Conservation (phyloP, 53 echinoderm and acorn worm genomes). For the Holothuria scabra region DNA sequence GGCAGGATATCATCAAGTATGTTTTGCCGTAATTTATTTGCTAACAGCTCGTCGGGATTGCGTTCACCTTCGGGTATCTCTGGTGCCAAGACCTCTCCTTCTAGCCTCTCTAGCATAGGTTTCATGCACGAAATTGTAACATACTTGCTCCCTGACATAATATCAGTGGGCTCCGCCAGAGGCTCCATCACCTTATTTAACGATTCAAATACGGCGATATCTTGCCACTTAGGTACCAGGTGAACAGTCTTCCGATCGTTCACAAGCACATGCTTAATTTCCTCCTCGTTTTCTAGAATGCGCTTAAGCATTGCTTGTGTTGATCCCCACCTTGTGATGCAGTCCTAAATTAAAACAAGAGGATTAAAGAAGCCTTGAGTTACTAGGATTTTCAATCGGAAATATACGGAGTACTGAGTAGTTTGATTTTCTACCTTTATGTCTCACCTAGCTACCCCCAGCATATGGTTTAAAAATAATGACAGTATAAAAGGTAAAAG, state of each 20-base stretch:
- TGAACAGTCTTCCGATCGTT: constrained; percentile 19
- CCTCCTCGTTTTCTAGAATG: constrained; percentile 49
- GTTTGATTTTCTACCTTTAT: no score
- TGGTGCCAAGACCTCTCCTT: constrained; percentile 1
- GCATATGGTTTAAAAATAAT: no score
- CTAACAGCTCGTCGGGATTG: constrained; percentile 7
- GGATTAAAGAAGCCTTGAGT: no score
- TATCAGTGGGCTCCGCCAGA: constrained; percentile 51
- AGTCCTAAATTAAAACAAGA: no score
- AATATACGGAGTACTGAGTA: no score
- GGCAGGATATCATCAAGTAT: constrained; percentile 16
- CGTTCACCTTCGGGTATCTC: background rate
- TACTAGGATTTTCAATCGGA: no score
- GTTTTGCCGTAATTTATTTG: constrained; percentile 2
- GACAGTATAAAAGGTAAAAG: no score
- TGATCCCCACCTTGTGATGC: no score
- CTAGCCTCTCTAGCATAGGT: constrained; percentile 4
- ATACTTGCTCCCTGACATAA: constrained; percentile 45
- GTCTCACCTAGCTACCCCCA: no score
- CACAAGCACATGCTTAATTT: constrained; percentile 11
- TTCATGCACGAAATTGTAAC: constrained; percentile 44
- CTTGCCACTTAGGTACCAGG: constrained; percentile 49
- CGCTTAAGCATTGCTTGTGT: constrained; percentile 54
- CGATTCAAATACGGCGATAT: constrained; percentile 23
- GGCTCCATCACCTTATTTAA: constrained; percentile 42